Base-by-base conservation (phyloP, 1,140 invertebrate genomes). In the Agraylea sexmaculata region DNA sequence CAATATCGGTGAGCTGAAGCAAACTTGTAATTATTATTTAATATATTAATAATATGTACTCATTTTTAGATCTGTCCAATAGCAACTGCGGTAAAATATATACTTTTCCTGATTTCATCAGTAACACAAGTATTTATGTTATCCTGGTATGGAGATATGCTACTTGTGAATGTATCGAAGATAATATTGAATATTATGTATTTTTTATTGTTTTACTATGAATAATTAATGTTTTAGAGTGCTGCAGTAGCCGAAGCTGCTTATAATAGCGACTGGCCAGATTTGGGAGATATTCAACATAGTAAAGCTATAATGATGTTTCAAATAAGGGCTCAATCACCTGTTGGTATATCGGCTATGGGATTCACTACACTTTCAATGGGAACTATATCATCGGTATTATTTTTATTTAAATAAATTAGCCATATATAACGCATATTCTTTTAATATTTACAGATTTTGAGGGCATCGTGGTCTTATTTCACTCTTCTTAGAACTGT, bases 401-500 rank as follows among this genome's bases (percentile, higher is more conserved):
- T 41, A 32, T 6, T 8, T 25, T 6, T 29, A 3, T 28, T 29
- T 15, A 28, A 15, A 12, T 17, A 40, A 15, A 10, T 18, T 6
- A 11, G 27, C 29, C 29, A n/a, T 33, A 34, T 22, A 34, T 23
- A 8, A 18, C 12, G 7, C 29, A 21, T n/a, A n/a, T n/a, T 13
- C 10, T 11, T 34, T 41, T 31, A 37, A 20, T 19, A 15, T 42
- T 42, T 43, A 22, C 39, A 48, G 46, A 45, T 48, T n/a, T 28
- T 48, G 39, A 44, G 42, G 15, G 36, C 46, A 3, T 15, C 46
- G 7, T 48, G 46, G 46, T 48, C 46, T 0, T 48, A 48, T 36
- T 48, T 48, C 21, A 48, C 46, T 4, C 42, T 45, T 2, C 20
- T 48, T 10, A 25, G 42, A 32, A 42, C 38, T 12, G 37, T 48